Conservation (phyloP, 2,888 invertebrate genomes). For the Tetragnatha montana region DNA sequence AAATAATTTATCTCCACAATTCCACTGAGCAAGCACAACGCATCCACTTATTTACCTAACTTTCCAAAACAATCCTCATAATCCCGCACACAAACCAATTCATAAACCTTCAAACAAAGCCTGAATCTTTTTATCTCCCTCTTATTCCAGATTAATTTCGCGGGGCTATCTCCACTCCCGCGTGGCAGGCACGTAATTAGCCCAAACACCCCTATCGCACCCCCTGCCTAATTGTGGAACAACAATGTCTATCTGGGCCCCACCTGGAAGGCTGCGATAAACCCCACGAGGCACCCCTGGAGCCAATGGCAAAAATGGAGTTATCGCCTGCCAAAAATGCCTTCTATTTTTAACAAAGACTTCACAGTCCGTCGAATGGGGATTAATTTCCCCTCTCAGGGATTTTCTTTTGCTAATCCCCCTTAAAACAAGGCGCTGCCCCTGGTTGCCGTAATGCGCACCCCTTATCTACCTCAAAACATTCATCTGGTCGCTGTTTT, state of each 20-base stretch:
- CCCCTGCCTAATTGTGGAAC: background rate
- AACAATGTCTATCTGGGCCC: background rate
- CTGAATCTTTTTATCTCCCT: background rate
- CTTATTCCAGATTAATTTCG: background rate
- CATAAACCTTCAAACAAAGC: background rate
- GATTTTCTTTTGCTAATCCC: slow-evolving; percentile 38
- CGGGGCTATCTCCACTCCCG: background rate
- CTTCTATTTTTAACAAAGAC: slow-evolving; percentile 55
- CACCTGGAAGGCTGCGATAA: slow-evolving; percentile 26
- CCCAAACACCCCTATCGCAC: background rate
- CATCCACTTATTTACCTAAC: background rate
- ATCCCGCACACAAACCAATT: background rate
- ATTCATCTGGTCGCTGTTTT: slow-evolving; percentile 61
- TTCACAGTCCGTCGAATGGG: slow-evolving; percentile 33
- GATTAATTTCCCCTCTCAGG: slow-evolving; percentile 14
- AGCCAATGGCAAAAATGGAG: slow-evolving; percentile 10
- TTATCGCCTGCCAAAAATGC: background rate
- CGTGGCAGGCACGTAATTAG: background rate
- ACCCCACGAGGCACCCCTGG: background rate
- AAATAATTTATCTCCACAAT: slow-evolving; percentile 8
- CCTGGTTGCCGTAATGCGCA: slow-evolving; percentile 55
- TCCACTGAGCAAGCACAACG: background rate
- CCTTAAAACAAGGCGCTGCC: slow-evolving; percentile 51
- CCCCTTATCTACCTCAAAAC: slow-evolving; percentile 69
- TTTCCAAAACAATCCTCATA: background rate